phyloP scores from a whole-genome alignment of 1,140 invertebrate species.

The Drepana arcuata region DNA sequence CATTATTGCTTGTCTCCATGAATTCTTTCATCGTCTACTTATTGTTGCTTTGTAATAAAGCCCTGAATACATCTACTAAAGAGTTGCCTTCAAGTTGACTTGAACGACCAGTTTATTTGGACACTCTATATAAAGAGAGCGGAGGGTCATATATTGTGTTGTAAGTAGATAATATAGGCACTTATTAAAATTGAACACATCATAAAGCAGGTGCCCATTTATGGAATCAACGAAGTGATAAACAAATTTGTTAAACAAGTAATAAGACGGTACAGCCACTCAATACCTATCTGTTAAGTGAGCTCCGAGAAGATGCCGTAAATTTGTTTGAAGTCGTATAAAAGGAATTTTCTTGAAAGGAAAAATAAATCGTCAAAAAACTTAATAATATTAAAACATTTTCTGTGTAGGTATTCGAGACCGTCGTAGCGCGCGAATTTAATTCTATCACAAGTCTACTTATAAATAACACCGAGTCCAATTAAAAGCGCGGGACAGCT shows the following conservation, averaged over 20 bases:
- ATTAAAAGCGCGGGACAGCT: conserved; percentile 62
- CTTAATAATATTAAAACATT: conserved; percentile 61
- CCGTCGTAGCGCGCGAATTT: conserved; percentile 57
- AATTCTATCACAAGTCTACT: conserved; percentile 66
- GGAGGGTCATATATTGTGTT: too few species aligned
- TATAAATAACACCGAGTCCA: conserved; percentile 53
- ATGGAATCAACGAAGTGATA: conserved; percentile 7
- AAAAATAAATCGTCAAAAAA: conserved; percentile 43
- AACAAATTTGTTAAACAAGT: conserved; percentile 11
- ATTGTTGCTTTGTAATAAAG: too few species aligned
- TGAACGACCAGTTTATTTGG: too few species aligned
- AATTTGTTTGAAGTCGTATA: conserved; percentile 51
- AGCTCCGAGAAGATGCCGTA: conserved; percentile 20
- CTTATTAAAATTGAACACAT: too few species aligned
- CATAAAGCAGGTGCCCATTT: too few species aligned
- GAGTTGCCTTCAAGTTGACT: too few species aligned
- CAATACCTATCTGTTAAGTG: conserved; percentile 11
- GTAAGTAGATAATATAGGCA: too few species aligned
- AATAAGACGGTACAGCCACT: conserved; percentile 8
- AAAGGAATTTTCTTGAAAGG: conserved; percentile 42
- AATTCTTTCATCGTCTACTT: too few species aligned
- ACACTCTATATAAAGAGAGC: too few species aligned
- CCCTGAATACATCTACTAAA: too few species aligned
- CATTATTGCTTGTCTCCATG: too few species aligned
- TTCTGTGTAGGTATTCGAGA: conserved; percentile 37